Percentiles rank a stretch among this genome's conserved stretches.
Evolutionary conservation across 1,140 invertebrate genomes (phyloP).

Genomic region (Cryptotermes secundus): DNA sequence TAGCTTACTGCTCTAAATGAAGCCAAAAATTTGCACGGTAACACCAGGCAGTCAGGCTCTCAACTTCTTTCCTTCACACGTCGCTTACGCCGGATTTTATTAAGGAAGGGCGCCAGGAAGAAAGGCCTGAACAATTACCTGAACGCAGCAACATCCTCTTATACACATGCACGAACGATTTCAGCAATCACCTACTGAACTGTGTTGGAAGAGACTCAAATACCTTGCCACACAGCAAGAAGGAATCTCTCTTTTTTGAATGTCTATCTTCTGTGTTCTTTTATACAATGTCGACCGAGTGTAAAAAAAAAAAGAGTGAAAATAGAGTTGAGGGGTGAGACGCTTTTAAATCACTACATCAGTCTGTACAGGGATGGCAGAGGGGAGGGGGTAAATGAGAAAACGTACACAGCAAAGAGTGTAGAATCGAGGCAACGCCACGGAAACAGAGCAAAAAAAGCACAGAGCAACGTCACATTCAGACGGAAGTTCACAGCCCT

Average conservation of each 20-base stretch:
- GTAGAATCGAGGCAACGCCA: neutral
- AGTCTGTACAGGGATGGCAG: neutral
- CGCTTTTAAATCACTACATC: slow-evolving; percentile 13
- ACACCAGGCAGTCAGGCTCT: too few species aligned
- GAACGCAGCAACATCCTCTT: too few species aligned
- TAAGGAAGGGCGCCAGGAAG: too few species aligned
- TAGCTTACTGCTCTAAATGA: too few species aligned
- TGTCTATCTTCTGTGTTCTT: neutral
- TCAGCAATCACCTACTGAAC: neutral
- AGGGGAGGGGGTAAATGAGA: neutral
- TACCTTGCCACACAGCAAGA: neutral
- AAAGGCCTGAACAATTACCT: too few species aligned
- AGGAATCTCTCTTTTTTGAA: neutral
- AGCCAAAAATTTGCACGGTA: too few species aligned
- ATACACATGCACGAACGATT: neutral
- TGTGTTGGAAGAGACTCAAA: neutral
- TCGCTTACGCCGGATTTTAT: too few species aligned
- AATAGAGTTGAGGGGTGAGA: slow-evolving; percentile 8
- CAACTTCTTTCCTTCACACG: too few species aligned
- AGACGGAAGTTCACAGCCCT: neutral
- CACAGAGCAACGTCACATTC: neutral
- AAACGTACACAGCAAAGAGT: neutral
- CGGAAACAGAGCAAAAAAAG: neutral
- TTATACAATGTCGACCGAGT: neutral
- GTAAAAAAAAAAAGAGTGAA: neutral